phyloP scores from a whole-genome alignment of 2,797 vertebrate species.

The Sciaenops ocellatus region DNA sequence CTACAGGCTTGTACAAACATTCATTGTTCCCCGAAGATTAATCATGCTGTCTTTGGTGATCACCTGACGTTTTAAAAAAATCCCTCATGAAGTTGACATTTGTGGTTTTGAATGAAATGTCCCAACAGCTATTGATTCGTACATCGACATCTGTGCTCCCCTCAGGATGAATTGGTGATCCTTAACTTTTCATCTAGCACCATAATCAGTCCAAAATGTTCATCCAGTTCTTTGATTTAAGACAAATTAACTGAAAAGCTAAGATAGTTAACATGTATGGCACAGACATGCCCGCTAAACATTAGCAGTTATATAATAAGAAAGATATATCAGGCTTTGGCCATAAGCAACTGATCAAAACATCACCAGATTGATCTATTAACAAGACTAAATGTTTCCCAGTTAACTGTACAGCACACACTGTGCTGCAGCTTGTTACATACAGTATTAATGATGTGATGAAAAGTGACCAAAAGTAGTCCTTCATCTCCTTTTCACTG shows the following conservation, averaged over 20 bases:
- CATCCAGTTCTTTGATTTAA: not conserved
- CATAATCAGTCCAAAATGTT: not conserved
- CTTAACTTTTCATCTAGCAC: not conserved
- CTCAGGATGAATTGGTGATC: not conserved
- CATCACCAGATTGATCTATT: not conserved
- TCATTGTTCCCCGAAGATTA: not conserved
- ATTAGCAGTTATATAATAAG: not conserved
- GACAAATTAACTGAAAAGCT: not conserved
- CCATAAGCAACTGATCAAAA: too few species aligned
- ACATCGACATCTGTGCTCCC: not conserved
- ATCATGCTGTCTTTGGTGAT: not conserved
- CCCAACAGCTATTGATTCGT: not conserved
- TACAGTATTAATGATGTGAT: conserved; percentile 46
- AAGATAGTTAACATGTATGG: not conserved
- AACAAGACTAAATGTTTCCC: conserved; percentile 1
- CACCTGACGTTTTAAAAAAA: not conserved
- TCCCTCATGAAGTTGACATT: not conserved
- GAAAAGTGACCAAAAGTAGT: conserved; percentile 55
- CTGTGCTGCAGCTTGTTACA: conserved; percentile 10
- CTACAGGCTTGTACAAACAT: not conserved
- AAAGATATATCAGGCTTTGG: not conserved
- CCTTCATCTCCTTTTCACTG: conserved; percentile 52
- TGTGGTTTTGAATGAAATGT: not conserved
- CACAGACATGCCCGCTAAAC: not conserved
- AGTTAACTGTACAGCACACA: not conserved